Conservation (phyloP, 2,888 invertebrate genomes). For the Morpho helenor region DNA sequence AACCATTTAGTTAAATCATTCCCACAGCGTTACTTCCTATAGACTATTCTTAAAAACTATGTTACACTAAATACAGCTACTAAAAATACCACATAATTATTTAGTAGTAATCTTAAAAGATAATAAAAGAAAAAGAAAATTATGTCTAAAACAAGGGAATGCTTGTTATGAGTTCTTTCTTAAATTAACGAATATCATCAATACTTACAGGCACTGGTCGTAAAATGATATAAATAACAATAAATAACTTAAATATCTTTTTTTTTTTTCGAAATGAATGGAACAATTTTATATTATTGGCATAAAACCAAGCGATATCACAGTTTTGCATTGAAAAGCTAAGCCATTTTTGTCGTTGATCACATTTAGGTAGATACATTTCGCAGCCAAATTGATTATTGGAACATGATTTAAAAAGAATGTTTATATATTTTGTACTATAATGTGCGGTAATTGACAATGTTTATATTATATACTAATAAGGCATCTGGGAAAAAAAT, state of each 20-base stretch:
- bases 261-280: slow-evolving; percentile 18
- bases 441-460: slow-evolving; percentile 59
- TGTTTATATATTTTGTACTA: slow-evolving; percentile 63
- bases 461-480: slow-evolving; percentile 36
- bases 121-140: slow-evolving; percentile 26
- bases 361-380: slow-evolving; percentile 28
- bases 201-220: slow-evolving; percentile 73
- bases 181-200: slow-evolving; percentile 66
- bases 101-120: slow-evolving; percentile 15
- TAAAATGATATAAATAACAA: slow-evolving; percentile 29
- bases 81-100: slow-evolving; percentile 16
- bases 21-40: slow-evolving; percentile 18
- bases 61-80: slow-evolving; percentile 15
- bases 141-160: slow-evolving; percentile 40
- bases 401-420: slow-evolving; percentile 52
- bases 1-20: slow-evolving; percentile 20
- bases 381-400: slow-evolving; percentile 31
- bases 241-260: slow-evolving; percentile 36
- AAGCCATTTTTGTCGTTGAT: slow-evolving; percentile 28
- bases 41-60: slow-evolving; percentile 17
- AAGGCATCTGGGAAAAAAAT: slow-evolving; percentile 33
- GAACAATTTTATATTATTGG: slow-evolving; percentile 23
- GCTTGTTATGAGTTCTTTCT: slow-evolving; percentile 35
- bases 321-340: slow-evolving; percentile 48
- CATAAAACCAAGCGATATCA: slow-evolving; percentile 57